Percentiles rank a stretch among this genome's conserved stretches.
phyloP scores from a whole-genome alignment of 2,888 invertebrate species.

The Metalampra italica region DNA sequence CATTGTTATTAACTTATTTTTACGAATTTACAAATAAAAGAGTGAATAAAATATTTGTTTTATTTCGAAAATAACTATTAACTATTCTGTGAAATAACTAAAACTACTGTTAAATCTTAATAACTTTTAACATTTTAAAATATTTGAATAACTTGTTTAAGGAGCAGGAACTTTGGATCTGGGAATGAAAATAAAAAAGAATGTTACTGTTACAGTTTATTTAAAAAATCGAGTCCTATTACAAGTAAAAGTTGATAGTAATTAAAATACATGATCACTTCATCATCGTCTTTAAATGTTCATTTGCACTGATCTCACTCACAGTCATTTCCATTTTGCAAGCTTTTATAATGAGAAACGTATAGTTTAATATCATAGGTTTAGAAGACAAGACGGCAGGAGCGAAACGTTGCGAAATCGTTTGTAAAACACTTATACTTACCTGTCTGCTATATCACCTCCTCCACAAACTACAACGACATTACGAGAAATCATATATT shows the following conservation, averaged over 20 bases:
- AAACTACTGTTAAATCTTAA: neutral
- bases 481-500: neutral
- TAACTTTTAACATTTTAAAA: neutral
- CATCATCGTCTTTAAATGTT: conserved; percentile 37
- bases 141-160: conserved; percentile 25
- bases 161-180: conserved; percentile 67
- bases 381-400: neutral
- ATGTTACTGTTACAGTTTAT: conserved; percentile 54
- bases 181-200: conserved; percentile 51
- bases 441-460: conserved; percentile 16
- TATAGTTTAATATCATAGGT: conserved; percentile 30
- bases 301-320: conserved; percentile 36
- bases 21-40: neutral
- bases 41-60: neutral
- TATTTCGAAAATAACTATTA: neutral
- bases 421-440: conserved; percentile 21
- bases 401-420: neutral
- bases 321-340: conserved; percentile 69
- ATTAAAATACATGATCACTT: conserved; percentile 44
- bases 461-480: neutral
- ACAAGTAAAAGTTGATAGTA: conserved; percentile 37
- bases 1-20: neutral
- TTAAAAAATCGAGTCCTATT: conserved; percentile 41
- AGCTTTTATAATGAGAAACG: conserved; percentile 69
- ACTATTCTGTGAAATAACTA: too few species aligned